These are phyloP conservation scores for Automeris io DNA, from an alignment of 2,888 invertebrate species.

Conservation along the genomic window DNA sequence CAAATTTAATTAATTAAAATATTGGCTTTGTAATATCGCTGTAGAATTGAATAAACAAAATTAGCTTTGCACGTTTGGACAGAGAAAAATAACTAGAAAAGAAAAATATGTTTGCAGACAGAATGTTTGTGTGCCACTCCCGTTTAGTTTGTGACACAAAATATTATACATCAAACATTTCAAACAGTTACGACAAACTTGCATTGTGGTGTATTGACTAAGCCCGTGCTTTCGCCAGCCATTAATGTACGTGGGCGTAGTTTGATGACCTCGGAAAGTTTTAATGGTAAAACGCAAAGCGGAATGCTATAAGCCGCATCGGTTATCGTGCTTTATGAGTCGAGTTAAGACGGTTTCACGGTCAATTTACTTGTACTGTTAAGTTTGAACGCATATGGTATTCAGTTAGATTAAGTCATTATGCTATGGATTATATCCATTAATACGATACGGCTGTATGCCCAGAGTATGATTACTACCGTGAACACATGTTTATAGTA, in stretches of 20 bases:
- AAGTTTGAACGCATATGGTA: slow-evolving; percentile 2
- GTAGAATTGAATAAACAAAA: background rate
- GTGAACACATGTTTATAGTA: background rate
- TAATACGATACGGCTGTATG: background rate
- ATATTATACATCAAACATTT: background rate
- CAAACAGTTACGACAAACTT: slow-evolving; percentile 5
- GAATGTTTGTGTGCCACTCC: background rate
- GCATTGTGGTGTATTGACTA: slow-evolving; percentile 35
- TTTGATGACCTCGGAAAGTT: slow-evolving; percentile 51
- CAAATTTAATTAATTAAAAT: no score
- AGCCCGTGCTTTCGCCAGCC: slow-evolving; percentile 27
- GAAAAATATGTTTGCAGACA: background rate
- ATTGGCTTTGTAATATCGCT: no score
- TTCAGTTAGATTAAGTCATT: background rate
- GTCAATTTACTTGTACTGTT: slow-evolving; percentile 23
- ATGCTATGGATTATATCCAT: background rate
- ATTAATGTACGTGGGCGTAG: slow-evolving; percentile 50
- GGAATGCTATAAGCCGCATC: slow-evolving; percentile 22
- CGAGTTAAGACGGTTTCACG: slow-evolving; percentile 26
- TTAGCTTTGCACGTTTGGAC: no score
- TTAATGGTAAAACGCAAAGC: slow-evolving; percentile 25
- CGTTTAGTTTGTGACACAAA: background rate
- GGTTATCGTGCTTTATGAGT: slow-evolving; percentile 24
- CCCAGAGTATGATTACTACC: background rate
- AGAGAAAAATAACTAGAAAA: background rate